These are phyloP conservation scores for Drosophila mayri DNA, from an alignment of 1,140 invertebrate genomes.

Conservation along the genomic window DNA sequence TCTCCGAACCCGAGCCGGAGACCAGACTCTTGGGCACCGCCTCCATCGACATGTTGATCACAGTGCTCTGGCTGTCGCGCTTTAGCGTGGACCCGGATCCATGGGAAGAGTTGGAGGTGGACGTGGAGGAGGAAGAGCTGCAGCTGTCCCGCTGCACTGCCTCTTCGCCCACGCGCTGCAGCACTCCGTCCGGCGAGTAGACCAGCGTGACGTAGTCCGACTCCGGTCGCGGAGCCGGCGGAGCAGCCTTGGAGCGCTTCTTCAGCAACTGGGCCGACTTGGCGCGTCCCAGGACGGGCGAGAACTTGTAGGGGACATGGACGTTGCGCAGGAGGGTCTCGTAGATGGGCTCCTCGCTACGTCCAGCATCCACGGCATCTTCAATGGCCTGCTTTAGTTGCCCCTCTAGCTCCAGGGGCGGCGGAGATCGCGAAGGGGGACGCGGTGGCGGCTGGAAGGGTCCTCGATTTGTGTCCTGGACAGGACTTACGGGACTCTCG, in stretches of 20 bases:
- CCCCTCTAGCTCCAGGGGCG: conserved; percentile 65
- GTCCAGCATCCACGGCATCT: conserved; percentile 11
- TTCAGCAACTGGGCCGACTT: conserved; percentile 71
- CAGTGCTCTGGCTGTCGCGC: conserved; percentile 73
- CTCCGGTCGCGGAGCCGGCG: conserved; percentile 58
- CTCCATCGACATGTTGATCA: conserved; percentile 68
- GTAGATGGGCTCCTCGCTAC: conserved; percentile 75
- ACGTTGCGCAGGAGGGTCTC: conserved; percentile 82
- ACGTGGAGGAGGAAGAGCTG: conserved; percentile 54
- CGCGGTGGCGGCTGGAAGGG: conserved; percentile 55
- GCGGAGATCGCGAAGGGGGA: conserved; percentile 70
- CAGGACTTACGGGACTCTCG: conserved; percentile 57
- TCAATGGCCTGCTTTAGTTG: conserved; percentile 19
- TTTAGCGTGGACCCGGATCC: conserved; percentile 66
- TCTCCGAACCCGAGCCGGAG: conserved; percentile 66
- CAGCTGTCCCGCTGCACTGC: conserved; percentile 66
- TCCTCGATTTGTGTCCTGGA: conserved; percentile 20
- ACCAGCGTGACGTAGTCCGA: conserved; percentile 84
- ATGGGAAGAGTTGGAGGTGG: conserved; percentile 33
- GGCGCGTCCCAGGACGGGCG: conserved; percentile 71
- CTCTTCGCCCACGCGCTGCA: conserved; percentile 74
- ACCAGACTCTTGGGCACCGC: conserved; percentile 73
- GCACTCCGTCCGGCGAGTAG: conserved; percentile 70
- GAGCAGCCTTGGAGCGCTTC: conserved; percentile 50
- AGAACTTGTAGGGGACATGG: conserved; percentile 84